Evolutionary conservation across 2,113 vertebrate species (phyloP).

Genomic region (Oophaga pumilio): DNA sequence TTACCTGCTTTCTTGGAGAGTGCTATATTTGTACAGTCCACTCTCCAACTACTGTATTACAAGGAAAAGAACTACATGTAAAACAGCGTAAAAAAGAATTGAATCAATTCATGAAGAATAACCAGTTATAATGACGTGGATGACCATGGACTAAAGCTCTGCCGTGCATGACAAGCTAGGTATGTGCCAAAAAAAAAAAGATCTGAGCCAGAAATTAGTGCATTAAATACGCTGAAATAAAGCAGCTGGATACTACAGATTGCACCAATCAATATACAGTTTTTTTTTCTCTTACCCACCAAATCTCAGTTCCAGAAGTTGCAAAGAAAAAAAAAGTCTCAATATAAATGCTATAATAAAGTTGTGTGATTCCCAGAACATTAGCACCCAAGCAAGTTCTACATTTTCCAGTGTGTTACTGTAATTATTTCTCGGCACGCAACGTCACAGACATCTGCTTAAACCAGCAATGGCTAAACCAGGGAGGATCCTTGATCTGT

Average conservation of each 20-base stretch:
- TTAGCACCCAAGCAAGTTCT: background rate
- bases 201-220: slow-evolving; percentile 1
- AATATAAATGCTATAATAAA: background rate
- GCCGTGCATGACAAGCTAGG: background rate
- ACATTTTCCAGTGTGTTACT: background rate
- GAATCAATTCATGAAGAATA: background rate
- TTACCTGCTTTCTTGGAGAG: background rate
- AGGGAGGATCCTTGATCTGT: background rate
- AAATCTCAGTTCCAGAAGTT: background rate
- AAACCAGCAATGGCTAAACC: background rate
- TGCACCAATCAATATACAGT: background rate
- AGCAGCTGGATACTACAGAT: background rate
- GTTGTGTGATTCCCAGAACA: background rate
- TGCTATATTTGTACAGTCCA: background rate
- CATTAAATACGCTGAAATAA: slow-evolving; percentile 1
- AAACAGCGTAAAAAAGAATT: background rate
- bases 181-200: background rate
- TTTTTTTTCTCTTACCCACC: background rate
- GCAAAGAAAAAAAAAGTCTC: background rate
- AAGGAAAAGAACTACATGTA: background rate
- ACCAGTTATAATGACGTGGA: background rate
- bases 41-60: background rate
- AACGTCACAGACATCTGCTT: background rate
- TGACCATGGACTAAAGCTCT: background rate
- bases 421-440: background rate